phyloP scores from a whole-genome alignment of 2,113 vertebrate species.

The Proteles cristata region DNA sequence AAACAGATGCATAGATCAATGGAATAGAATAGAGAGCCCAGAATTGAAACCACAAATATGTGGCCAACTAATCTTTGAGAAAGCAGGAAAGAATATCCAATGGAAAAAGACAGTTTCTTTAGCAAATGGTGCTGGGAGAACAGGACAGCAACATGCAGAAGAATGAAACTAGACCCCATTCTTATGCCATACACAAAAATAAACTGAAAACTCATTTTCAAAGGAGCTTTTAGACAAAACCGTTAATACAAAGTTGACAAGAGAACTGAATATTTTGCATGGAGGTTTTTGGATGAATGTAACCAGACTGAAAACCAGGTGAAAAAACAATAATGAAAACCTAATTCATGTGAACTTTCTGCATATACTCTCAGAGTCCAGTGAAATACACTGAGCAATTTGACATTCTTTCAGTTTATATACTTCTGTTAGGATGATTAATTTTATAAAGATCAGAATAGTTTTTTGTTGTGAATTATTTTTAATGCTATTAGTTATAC shows the following conservation, averaged over 20 bases:
- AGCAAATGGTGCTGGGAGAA: too few relatives aligned
- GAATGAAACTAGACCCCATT: too few relatives aligned
- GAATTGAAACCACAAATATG: too few relatives aligned
- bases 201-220: not conserved
- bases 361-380: not conserved
- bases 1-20: too few relatives aligned
- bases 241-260: not conserved
- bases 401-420: not conserved
- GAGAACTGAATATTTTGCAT: not conserved
- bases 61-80: too few relatives aligned
- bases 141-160: too few relatives aligned
- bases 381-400: not conserved
- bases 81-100: too few relatives aligned
- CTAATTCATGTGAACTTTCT: not conserved
- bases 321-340: not conserved
- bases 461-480: not conserved
- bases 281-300: not conserved
- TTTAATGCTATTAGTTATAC: not conserved
- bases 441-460: not conserved
- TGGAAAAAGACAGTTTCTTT: too few relatives aligned
- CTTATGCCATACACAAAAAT: too few relatives aligned
- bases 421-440: not conserved
- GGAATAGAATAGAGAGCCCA: too few relatives aligned
- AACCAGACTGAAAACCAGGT: not conserved
- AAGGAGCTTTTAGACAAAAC: not conserved